phyloP scores from a whole-genome alignment of 2,888 invertebrate species.

The Atherix ibis region DNA sequence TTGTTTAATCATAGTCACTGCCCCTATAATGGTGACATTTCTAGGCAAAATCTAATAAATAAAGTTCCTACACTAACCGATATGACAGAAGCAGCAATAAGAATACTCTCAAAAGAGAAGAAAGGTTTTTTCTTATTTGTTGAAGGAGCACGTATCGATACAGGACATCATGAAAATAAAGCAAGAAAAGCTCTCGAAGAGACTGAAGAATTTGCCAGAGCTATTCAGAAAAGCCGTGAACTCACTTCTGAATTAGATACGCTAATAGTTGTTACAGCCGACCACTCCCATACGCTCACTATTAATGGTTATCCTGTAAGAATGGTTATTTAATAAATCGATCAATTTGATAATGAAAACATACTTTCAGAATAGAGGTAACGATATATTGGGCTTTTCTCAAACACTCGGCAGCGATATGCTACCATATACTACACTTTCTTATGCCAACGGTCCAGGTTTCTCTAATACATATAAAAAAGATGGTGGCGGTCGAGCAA shows the following conservation, averaged over 20 bases:
- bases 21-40: slow-evolving; percentile 41
- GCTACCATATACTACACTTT: slow-evolving; percentile 48
- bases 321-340: slow-evolving; percentile 1
- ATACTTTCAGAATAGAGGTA: slow-evolving; percentile 31
- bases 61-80: slow-evolving; percentile 45
- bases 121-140: slow-evolving; percentile 61
- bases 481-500: slow-evolving; percentile 15
- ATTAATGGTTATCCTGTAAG: slow-evolving; percentile 58
- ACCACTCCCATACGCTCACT: slow-evolving; percentile 64
- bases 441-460: slow-evolving; percentile 61
- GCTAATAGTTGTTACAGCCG: slow-evolving; percentile 62
- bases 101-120: slow-evolving; percentile 37
- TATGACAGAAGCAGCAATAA: slow-evolving; percentile 49
- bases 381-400: slow-evolving; percentile 37
- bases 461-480: slow-evolving; percentile 25
- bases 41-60: slow-evolving; percentile 28
- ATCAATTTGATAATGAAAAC: not conserved
- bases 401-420: slow-evolving; percentile 39
- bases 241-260: slow-evolving; percentile 53
- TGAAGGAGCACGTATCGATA: slow-evolving; percentile 38
- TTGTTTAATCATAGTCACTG: slow-evolving; percentile 39
- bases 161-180: slow-evolving; percentile 45
- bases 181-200: slow-evolving; percentile 60
- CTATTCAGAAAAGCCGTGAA: slow-evolving; percentile 45
- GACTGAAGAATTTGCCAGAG: slow-evolving; percentile 55